Evolutionary conservation across 2,888 invertebrate species (phyloP), one percentile per base, ranked within the genome.

Genomic region (Endotricha flammealis): DNA sequence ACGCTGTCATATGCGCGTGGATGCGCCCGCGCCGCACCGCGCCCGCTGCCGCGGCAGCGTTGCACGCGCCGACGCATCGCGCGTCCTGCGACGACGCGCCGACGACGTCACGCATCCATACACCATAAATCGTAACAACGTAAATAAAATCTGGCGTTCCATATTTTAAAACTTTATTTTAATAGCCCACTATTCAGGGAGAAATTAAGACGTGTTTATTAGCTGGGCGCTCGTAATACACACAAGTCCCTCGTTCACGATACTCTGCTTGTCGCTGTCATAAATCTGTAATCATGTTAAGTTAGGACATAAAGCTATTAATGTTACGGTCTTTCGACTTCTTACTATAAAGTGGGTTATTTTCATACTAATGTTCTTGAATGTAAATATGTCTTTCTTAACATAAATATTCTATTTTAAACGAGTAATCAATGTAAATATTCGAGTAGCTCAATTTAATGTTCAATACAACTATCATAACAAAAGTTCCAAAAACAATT

Each of bases 151-250:
- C 67, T 69, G 73, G 69, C 75, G 75, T 78, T 76, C 76, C 75
- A 85, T 85, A 83, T 80, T 81, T 83, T 79, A 76, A 77, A 77
- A 74, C 76, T 77, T 79, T 73, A 78, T 81, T 83, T 85, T 86
- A 83, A 83, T 82, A 78, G 83, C 74, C 71, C 72, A 75, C 80
- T 78, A 75, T 70, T 82, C 75, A 80, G 76, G 71, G 73, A 76
- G 71, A 74, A 78, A 81, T 83, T 83, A 86, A 79, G 81, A 81
- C 64, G 80, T 83, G 85, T 85, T 85, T 83, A 85, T 81, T 78
- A 75, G 70, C 66, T 57, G 61, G 66, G 61, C 70, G 73, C 72
- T 78, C 79, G 76, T 79, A 73, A 73, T 71, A 67, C 75, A 73
- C 66, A 80, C 81, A 79, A 78, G 72, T 70, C 66, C 58, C 70